phyloP scores from a whole-genome alignment of 2,888 invertebrate species.

The Elegia similella region DNA sequence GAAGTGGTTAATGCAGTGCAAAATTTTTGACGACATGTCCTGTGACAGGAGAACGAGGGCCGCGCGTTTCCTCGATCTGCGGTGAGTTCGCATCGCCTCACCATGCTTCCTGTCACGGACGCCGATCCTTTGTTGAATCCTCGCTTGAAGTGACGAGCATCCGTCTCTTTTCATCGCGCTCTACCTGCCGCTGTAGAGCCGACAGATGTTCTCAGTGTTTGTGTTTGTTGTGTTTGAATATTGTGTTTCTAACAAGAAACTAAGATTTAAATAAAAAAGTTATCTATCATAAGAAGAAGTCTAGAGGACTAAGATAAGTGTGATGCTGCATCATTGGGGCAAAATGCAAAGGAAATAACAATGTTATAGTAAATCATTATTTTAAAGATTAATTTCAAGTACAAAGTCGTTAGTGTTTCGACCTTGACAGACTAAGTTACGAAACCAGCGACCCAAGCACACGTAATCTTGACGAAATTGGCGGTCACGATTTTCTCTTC shows the following conservation, averaged over 20 bases:
- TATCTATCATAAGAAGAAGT: background rate
- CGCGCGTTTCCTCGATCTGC: conserved; percentile 78
- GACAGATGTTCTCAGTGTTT: conserved; percentile 52
- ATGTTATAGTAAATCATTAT: conserved; percentile 26
- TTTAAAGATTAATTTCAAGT: conserved; percentile 53
- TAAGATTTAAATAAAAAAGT: background rate
- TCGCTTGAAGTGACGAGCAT: conserved; percentile 61
- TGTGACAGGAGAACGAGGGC: conserved; percentile 78
- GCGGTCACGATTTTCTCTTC: conserved; percentile 62
- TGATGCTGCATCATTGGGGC: background rate
- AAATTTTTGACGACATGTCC: conserved; percentile 70
- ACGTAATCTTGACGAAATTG: conserved; percentile 62
- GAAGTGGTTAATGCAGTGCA: conserved; percentile 70
- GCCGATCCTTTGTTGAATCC: conserved; percentile 73
- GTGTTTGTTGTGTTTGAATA: conserved; percentile 46
- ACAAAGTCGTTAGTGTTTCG: conserved; percentile 61
- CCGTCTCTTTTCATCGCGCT: conserved; percentile 71
- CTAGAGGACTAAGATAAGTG: background rate
- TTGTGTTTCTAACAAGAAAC: conserved; percentile 31
- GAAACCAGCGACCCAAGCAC: conserved; percentile 58
- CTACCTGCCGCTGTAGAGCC: conserved; percentile 53
- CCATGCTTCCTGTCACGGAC: conserved; percentile 65
- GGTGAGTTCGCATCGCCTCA: conserved; percentile 69
- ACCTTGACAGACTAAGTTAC: conserved; percentile 70
- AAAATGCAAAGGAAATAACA: background rate